A percentile compares a stretch with the other conserved stretches of the same genome.
phyloP scores from a whole-genome alignment of 30 jellyfish, hydroid and myxozoan species.

The Chironex yamaguchii region DNA sequence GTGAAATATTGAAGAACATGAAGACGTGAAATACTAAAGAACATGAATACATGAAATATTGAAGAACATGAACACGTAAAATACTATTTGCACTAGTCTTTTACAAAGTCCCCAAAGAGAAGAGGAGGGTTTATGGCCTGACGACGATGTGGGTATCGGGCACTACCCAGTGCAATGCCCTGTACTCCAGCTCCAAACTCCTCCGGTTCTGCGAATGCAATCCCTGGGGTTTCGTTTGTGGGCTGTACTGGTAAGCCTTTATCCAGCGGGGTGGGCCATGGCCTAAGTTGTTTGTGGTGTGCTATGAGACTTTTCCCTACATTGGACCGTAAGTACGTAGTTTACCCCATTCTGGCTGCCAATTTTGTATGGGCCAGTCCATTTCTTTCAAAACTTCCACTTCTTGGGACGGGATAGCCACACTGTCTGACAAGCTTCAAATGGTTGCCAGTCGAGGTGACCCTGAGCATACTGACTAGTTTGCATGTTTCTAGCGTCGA shows the following conservation, averaged over 20 bases:
- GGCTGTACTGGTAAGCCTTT: constrained; percentile 41
- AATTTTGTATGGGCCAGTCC: constrained; percentile 61
- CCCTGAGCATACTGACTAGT: constrained; percentile 1
- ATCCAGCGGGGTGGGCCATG: constrained; percentile 37
- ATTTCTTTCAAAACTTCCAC: constrained; percentile 57
- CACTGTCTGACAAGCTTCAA: constrained; percentile 47
- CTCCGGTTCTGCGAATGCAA: constrained; percentile 48
- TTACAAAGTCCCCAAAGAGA: constrained; percentile 67
- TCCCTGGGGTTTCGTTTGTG: constrained; percentile 47
- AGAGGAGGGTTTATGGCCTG: constrained; percentile 72
- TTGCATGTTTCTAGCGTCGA: constrained; percentile 4
- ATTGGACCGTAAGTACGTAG: constrained; percentile 44
- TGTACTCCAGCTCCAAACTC: constrained; percentile 30
- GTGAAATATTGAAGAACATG: no score
- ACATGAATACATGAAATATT: no score
- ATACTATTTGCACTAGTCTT: constrained; percentile 52
- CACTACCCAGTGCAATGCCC: constrained; percentile 39
- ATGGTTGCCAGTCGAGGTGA: constrained; percentile 45
- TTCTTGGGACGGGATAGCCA: constrained; percentile 70
- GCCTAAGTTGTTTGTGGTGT: constrained; percentile 52
- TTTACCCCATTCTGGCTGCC: constrained; percentile 54
- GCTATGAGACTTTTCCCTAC: constrained; percentile 30
- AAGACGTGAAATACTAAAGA: no score
- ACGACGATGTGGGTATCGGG: constrained; percentile 61
- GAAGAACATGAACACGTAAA: no score